Evolutionary conservation across 2,888 invertebrate genomes (phyloP), one percentile per base, ranked within the genome.

Genomic region (Rhogogaster chlorosoma): DNA sequence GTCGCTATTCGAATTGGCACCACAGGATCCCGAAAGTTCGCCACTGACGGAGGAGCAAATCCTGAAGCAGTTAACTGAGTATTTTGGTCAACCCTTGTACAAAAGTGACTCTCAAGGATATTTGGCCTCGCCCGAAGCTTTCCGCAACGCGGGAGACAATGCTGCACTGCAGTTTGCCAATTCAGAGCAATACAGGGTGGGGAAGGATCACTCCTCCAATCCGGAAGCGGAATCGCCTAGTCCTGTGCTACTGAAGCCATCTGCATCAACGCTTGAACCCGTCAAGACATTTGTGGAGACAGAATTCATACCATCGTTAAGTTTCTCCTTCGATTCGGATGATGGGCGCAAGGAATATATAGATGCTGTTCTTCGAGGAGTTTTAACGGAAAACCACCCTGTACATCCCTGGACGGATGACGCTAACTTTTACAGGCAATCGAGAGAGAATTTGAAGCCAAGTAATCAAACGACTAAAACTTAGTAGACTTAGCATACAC

Each of bases 251-350:
- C 49, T 45, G 57, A 10, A 67, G 61, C 70, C 77, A 12, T 38
- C 67, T 6, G 84, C 45, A 57, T 61, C 75, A 12, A 82, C 67
- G 22, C 84, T 77, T 57, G 80, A 83, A 22, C 53, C 61, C 61
- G 38, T 75, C 77, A 88, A 87, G 78, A 88, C 87, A 7, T 80
- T 89, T 9, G 89, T 92, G 3, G 89, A 92, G 73, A 93, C 93
- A 0, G 93, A 94, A 87, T 89, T 94, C 5, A 90, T 94, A 22
- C 93, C 93, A 7, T 91, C 94, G 2, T 86, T 93, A 3, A 92
- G 93, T 70, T 94, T 93, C 78, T 90, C 92, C 4, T 88, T 94
- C 1, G 91, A 93, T 36, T 91, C 92, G 4, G 90, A 91, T 7
- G 87, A 90, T 22, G 94, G 92, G 0, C 90, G 91, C 22, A 89